These are phyloP conservation scores for Ariopsis seemanni DNA, from an alignment of 2,113 vertebrate genomes.

Conservation along the genomic window DNA sequence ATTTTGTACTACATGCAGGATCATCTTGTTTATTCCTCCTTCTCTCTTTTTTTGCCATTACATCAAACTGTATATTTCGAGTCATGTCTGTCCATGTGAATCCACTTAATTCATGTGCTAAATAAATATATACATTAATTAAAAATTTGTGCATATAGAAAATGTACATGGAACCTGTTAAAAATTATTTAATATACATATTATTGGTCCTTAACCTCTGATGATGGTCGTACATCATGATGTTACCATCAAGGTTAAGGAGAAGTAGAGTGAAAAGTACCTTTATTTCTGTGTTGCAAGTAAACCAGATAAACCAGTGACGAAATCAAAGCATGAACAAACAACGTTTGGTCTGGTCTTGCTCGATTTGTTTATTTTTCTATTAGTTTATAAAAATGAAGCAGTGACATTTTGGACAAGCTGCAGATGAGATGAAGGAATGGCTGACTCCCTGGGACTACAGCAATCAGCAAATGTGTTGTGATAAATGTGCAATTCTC, in stretches of 20 bases:
- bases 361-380: background rate
- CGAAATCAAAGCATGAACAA: background rate
- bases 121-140: slow-evolving; percentile 12
- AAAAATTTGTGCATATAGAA: background rate
- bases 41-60: slow-evolving; percentile 10
- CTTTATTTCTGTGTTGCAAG: background rate
- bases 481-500: background rate
- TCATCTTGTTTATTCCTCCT: background rate
- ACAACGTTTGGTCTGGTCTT: background rate
- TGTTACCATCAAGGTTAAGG: background rate
- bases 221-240: too few relatives aligned
- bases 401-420: background rate
- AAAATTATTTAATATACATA: background rate
- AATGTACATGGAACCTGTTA: background rate
- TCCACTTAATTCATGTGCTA: background rate
- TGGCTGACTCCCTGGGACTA: background rate
- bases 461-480: background rate
- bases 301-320: background rate
- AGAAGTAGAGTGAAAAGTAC: background rate
- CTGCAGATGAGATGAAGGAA: background rate
- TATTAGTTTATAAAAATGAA: background rate
- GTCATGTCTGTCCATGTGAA: slow-evolving; percentile 19
- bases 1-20: slow-evolving; percentile 39
- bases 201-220: background rate
- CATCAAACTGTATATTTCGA: slow-evolving; percentile 32